These are phyloP conservation scores for Otocyon megalotis DNA, from an alignment of 2,113 vertebrate species.

Conservation along the genomic window DNA sequence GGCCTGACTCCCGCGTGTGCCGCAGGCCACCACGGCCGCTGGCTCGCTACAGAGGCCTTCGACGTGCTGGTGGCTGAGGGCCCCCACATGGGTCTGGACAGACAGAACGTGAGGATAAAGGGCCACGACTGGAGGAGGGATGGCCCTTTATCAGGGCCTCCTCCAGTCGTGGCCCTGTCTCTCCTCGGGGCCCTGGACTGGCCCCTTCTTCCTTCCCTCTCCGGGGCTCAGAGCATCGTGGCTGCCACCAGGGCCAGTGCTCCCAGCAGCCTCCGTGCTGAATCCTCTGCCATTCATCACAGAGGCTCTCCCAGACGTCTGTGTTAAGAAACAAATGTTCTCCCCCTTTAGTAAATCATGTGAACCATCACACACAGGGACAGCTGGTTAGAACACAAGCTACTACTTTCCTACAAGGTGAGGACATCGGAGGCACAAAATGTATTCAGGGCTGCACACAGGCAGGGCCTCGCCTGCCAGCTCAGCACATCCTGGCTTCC, in stretches of 20 bases:
- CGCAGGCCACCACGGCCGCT: not conserved
- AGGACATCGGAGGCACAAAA: slow-evolving; percentile 42
- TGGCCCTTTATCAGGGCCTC: not conserved
- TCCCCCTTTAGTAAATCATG: slow-evolving; percentile 61
- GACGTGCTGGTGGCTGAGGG: rapidly evolving
- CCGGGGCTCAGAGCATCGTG: not conserved
- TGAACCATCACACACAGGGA: slow-evolving; percentile 39
- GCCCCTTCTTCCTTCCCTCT: not conserved
- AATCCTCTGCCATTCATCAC: slow-evolving; percentile 31
- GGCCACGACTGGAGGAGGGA: too few relatives aligned
- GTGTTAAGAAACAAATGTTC: slow-evolving; percentile 60
- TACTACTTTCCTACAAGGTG: slow-evolving; percentile 57
- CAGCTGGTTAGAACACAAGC: slow-evolving; percentile 60
- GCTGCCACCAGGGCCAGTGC: not conserved
- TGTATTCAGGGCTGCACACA: not conserved
- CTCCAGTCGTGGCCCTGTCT: not conserved
- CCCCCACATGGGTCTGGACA: not conserved
- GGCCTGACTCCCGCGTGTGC: too few relatives aligned
- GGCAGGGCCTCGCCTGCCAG: not conserved
- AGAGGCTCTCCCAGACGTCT: not conserved
- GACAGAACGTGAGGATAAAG: not conserved
- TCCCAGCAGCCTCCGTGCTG: slow-evolving; percentile 18
- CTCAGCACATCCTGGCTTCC: slow-evolving; percentile 42
- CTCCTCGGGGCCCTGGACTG: not conserved
- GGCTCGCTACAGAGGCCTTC: not conserved